Percentiles rank a stretch among this genome's conserved stretches.
phyloP scores from a whole-genome alignment of 1,140 invertebrate genomes.

The Musca vetustissima region DNA sequence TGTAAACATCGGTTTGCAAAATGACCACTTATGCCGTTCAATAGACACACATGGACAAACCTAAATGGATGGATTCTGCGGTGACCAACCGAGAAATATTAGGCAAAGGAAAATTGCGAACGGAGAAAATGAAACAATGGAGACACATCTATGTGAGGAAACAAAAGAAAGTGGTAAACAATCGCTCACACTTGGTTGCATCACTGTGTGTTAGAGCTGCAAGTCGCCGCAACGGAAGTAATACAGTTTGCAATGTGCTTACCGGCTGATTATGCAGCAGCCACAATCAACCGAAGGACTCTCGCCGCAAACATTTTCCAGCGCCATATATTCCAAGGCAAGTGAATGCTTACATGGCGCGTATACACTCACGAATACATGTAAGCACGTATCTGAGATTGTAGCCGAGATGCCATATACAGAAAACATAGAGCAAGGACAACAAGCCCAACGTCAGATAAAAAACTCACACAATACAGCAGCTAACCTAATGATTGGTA shows the following conservation, averaged over 20 bases:
- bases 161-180: conserved; percentile 53
- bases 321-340: not conserved
- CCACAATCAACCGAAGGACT: conserved; percentile 32
- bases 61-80: no score
- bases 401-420: not conserved
- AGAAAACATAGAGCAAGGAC: no score
- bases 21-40: no score
- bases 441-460: no score
- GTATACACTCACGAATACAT: not conserved
- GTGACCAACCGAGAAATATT: no score
- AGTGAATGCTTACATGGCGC: conserved; percentile 2
- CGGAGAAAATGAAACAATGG: not conserved
- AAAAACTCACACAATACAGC: no score
- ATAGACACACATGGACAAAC: no score
- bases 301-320: conserved; percentile 11
- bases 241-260: conserved; percentile 49
- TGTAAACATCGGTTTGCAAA: no score
- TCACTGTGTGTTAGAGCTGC: conserved; percentile 28
- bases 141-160: conserved; percentile 38
- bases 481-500: no score
- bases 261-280: conserved; percentile 54
- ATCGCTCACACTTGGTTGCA: conserved; percentile 39
- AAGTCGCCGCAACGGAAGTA: conserved; percentile 53
- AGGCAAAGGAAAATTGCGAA: no score
- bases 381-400: conserved; percentile 18